A percentile compares a stretch with the other conserved stretches of the same genome.
Evolutionary conservation across 2,888 invertebrate genomes (phyloP).

Genomic region (Ischnus inquisitorius): DNA sequence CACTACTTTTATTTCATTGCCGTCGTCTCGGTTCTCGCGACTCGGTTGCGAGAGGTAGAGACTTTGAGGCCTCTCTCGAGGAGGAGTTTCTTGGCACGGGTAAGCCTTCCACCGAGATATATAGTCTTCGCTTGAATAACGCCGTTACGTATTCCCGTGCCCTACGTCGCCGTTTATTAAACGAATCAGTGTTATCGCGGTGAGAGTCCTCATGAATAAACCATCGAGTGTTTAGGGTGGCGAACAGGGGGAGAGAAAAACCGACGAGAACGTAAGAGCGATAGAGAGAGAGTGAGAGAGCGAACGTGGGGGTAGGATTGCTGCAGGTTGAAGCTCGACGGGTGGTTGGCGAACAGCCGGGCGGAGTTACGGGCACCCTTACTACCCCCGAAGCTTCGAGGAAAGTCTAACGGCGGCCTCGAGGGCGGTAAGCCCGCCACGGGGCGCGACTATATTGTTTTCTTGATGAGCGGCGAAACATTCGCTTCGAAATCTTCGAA

Average conservation of each 20-base stretch:
- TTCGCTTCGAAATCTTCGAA: conserved; percentile 71
- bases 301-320: conserved; percentile 32
- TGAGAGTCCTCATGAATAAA: conserved; percentile 85
- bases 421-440: conserved; percentile 82
- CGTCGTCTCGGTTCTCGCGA: neutral
- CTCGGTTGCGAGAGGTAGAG: conserved; percentile 7
- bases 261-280: conserved; percentile 16
- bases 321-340: conserved; percentile 60
- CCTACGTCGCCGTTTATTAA: conserved; percentile 82
- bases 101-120: conserved; percentile 81
- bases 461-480: conserved; percentile 84
- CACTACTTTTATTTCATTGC: conserved; percentile 56
- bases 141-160: conserved; percentile 72
- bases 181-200: conserved; percentile 85
- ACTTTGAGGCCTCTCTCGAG: conserved; percentile 48
- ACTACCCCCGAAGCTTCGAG: conserved; percentile 54
- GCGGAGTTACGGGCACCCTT: conserved; percentile 59
- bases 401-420: conserved; percentile 73
- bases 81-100: conserved; percentile 77
- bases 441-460: conserved; percentile 85
- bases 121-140: conserved; percentile 83
- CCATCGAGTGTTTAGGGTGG: conserved; percentile 83
- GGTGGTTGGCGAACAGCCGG: conserved; percentile 58
- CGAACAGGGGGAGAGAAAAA: conserved; percentile 37
- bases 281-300: conserved; percentile 16